Percentiles rank a stretch among this genome's conserved stretches.
Evolutionary conservation across 2,888 invertebrate genomes (phyloP).

Genomic region (Monoplex corrugatus): DNA sequence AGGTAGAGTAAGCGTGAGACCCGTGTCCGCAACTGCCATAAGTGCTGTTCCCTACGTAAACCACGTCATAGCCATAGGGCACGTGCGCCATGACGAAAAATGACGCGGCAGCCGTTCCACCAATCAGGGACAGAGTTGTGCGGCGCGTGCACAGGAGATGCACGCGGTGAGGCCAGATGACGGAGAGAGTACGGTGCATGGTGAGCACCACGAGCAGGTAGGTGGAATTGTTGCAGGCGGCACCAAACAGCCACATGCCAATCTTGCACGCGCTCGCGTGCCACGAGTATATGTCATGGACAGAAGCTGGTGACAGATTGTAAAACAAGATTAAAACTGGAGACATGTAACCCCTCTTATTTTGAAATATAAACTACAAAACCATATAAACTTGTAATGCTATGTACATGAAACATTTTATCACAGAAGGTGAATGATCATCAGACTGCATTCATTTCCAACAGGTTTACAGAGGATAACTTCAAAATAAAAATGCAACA

Average conservation of each 20-base stretch:
- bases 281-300: too few relatives aligned
- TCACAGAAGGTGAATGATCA: too few relatives aligned
- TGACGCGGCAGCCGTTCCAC: neutral
- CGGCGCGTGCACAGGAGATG: neutral
- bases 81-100: neutral
- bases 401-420: too few relatives aligned
- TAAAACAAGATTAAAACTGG: too few relatives aligned
- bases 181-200: slow-evolving; percentile 41
- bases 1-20: neutral
- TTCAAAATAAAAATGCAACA: too few relatives aligned
- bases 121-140: neutral
- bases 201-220: slow-evolving; percentile 53
- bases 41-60: neutral
- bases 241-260: slow-evolving; percentile 33
- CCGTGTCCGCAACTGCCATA: neutral
- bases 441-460: too few relatives aligned
- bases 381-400: too few relatives aligned
- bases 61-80: neutral
- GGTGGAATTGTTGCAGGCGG: slow-evolving; percentile 43
- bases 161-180: slow-evolving; percentile 44
- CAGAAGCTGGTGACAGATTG: too few relatives aligned
- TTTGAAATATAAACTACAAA: too few relatives aligned
- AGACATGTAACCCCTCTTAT: too few relatives aligned
- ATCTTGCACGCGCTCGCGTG: slow-evolving; percentile 36
- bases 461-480: too few relatives aligned